Evolutionary conservation across 2,888 invertebrate species (phyloP).

Genomic region (Tenthredo scrophulariae): DNA sequence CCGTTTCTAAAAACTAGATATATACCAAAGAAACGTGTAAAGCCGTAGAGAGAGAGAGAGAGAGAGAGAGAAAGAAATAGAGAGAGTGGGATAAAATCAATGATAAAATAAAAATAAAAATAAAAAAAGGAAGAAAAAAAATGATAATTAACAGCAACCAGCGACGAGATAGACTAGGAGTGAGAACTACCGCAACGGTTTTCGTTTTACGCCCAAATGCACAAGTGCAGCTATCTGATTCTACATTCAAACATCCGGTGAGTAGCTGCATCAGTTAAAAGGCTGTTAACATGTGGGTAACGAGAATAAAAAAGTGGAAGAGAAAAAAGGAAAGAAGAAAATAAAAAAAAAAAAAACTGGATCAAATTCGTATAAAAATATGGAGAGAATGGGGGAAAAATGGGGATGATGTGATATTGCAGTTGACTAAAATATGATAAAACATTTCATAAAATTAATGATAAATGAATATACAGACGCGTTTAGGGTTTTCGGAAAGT

Average conservation of each 20-base stretch:
- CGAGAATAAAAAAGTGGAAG: neutral
- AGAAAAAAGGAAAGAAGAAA: neutral
- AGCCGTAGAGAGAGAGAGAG: neutral
- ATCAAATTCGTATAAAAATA: neutral
- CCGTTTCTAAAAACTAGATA: neutral
- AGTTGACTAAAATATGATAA: neutral
- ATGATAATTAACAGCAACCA: neutral
- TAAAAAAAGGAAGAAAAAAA: neutral
- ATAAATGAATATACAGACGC: neutral
- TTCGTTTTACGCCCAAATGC: constrained; percentile 3
- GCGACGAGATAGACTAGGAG: neutral
- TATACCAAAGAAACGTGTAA: neutral
- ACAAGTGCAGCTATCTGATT: constrained; percentile 24
- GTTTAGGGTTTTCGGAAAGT: neutral
- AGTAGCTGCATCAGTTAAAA: constrained; percentile 20
- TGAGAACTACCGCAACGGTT: neutral
- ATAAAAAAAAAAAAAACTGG: neutral
- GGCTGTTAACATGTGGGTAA: constrained; percentile 8
- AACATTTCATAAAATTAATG: neutral
- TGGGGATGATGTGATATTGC: too few species aligned
- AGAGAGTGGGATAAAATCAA: neutral
- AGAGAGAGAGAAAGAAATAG: neutral
- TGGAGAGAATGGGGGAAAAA: neutral
- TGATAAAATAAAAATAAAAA: neutral
- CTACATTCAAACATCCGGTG: neutral